phyloP scores from a whole-genome alignment of 2,797 vertebrate genomes.

The Neostethus bicornis region DNA sequence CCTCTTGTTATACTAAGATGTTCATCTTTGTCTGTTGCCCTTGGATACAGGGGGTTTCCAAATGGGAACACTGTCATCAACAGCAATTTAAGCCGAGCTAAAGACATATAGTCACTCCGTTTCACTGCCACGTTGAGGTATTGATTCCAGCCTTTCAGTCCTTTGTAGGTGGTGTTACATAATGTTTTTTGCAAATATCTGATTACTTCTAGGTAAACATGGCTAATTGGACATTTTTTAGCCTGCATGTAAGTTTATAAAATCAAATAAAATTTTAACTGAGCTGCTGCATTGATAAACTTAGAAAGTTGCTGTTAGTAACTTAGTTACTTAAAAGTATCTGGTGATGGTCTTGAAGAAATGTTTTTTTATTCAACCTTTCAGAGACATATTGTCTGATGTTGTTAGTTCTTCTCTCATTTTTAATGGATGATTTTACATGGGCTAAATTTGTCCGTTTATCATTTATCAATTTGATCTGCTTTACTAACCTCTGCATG shows the following conservation, averaged over 20 bases:
- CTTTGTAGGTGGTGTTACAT: neutral
- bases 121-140: neutral
- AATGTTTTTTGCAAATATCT: constrained; percentile 14
- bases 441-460: no score
- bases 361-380: neutral
- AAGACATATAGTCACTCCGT: constrained; percentile 12
- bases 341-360: no score
- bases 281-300: neutral
- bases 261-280: neutral
- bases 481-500: neutral
- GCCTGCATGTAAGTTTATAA: neutral
- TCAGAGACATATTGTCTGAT: neutral
- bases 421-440: neutral
- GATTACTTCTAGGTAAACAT: constrained; percentile 1
- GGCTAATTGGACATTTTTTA: neutral
- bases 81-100: constrained; percentile 16
- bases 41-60: constrained; percentile 49
- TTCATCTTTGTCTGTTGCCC: constrained; percentile 49
- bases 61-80: constrained; percentile 24
- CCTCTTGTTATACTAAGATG: constrained; percentile 25
- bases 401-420: neutral
- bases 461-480: neutral
- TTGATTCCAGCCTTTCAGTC: constrained; percentile 11
- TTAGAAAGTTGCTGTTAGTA: neutral
- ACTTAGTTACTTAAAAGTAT: neutral